Conservation (phyloP, 1,140 invertebrate species). For the Andrena cerasifolii region DNA sequence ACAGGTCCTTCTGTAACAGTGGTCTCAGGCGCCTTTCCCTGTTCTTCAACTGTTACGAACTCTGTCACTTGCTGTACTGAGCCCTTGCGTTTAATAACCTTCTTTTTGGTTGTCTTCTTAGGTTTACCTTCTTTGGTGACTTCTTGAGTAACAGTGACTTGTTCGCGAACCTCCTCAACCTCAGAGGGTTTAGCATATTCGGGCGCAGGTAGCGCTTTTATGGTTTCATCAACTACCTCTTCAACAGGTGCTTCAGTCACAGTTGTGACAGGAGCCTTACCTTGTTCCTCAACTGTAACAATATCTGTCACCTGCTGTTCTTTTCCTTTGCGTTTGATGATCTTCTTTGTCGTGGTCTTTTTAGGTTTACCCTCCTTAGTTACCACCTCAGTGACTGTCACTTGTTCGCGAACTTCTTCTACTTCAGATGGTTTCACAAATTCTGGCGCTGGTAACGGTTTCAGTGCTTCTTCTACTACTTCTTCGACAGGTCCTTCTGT, state of each 20-base stretch:
- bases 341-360: constrained; percentile 63
- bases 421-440: constrained; percentile 83
- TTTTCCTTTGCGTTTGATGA: constrained; percentile 53
- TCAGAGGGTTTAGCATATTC: constrained; percentile 3
- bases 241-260: constrained; percentile 68
- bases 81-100: constrained; percentile 63
- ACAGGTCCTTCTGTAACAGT: constrained; percentile 64
- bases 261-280: constrained; percentile 33
- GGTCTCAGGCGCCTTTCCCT: constrained; percentile 34
- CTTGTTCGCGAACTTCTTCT: constrained; percentile 64
- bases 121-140: constrained; percentile 75
- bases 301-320: constrained; percentile 57
- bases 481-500: constrained; percentile 64
- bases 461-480: constrained; percentile 80
- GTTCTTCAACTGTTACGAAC: constrained; percentile 76
- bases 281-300: constrained; percentile 52
- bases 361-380: constrained; percentile 78
- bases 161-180: constrained; percentile 18
- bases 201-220: neutral
- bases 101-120: constrained; percentile 72
- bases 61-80: constrained; percentile 72
- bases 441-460: constrained; percentile 85
- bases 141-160: constrained; percentile 73
- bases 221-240: constrained; percentile 53
- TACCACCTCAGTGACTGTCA: constrained; percentile 70